Conservation (phyloP, 2,797 vertebrate species). For the Crenuchus spilurus region DNA sequence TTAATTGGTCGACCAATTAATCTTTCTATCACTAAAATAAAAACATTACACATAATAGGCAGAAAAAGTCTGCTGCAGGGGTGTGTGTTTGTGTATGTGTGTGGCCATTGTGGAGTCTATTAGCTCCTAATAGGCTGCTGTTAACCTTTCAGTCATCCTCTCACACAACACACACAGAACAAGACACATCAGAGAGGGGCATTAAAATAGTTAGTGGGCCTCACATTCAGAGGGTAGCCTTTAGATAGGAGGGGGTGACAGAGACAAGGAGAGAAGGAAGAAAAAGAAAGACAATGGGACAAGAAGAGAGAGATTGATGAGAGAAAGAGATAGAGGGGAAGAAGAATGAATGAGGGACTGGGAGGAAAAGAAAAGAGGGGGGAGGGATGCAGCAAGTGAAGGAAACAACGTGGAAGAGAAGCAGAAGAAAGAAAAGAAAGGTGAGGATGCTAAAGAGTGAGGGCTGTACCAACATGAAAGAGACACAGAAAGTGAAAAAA, state of each 20-base stretch:
- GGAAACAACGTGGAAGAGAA: not conserved
- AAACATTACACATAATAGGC: not conserved
- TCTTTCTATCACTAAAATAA: too few species aligned
- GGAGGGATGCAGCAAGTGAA: not conserved
- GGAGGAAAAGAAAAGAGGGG: not conserved
- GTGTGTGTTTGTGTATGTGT: constrained; percentile 19
- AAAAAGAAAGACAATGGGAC: constrained; percentile 25
- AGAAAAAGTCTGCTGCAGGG: not conserved
- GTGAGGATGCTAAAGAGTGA: not conserved
- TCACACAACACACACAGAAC: constrained; percentile 37
- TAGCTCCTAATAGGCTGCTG: constrained; percentile 51
- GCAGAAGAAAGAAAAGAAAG: constrained; percentile 1
- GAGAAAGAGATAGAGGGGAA: not conserved
- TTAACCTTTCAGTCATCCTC: constrained; percentile 55
- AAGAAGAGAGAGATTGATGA: not conserved
- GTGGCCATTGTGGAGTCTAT: constrained; percentile 47
- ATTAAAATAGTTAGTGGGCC: not conserved
- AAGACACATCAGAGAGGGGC: constrained; percentile 14
- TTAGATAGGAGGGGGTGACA: not conserved
- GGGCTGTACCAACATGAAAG: not conserved
- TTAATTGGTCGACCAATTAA: too few species aligned
- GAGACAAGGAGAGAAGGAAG: constrained; percentile 13
- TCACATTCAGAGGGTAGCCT: constrained; percentile 40
- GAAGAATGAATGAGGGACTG: not conserved
- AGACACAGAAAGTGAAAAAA: not conserved